Conservation (phyloP, 1,140 invertebrate genomes). For the Rhagoletis zephyria region DNA sequence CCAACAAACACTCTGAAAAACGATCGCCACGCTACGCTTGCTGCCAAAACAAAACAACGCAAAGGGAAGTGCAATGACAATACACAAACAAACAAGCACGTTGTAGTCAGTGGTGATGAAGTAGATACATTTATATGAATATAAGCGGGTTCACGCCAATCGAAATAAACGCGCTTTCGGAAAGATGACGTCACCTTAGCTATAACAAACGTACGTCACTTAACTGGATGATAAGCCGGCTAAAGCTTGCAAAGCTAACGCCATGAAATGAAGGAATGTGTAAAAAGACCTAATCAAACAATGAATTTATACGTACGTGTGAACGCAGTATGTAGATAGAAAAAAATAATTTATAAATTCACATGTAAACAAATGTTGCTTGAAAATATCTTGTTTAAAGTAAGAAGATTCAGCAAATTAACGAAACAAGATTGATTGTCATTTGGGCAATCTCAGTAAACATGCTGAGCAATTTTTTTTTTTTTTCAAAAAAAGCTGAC, state of each 20-base stretch:
- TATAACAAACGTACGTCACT: neutral
- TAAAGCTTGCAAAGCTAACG: constrained; percentile 4
- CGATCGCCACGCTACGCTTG: constrained; percentile 5
- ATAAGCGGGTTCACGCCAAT: neutral
- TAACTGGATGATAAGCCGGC: neutral
- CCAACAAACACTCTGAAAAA: constrained; percentile 26
- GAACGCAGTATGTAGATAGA: too few species aligned
- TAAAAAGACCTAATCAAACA: too few species aligned
- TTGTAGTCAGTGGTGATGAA: neutral
- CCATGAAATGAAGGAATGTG: too few species aligned
- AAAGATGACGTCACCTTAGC: neutral
- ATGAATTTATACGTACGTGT: too few species aligned
- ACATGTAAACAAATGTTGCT: too few species aligned
- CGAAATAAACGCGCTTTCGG: constrained; percentile 4
- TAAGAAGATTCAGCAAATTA: too few species aligned
- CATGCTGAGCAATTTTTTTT: too few species aligned
- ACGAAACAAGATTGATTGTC: too few species aligned
- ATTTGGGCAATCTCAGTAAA: too few species aligned
- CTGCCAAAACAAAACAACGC: neutral
- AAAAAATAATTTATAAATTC: too few species aligned
- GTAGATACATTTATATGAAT: neutral
- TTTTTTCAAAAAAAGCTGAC: too few species aligned
- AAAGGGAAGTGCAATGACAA: neutral
- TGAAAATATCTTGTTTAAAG: too few species aligned
- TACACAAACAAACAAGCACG: neutral